Evolutionary conservation across 2,797 vertebrate genomes (phyloP), one percentile per base, ranked within the genome.

Genomic region (Thaleichthys pacificus): DNA sequence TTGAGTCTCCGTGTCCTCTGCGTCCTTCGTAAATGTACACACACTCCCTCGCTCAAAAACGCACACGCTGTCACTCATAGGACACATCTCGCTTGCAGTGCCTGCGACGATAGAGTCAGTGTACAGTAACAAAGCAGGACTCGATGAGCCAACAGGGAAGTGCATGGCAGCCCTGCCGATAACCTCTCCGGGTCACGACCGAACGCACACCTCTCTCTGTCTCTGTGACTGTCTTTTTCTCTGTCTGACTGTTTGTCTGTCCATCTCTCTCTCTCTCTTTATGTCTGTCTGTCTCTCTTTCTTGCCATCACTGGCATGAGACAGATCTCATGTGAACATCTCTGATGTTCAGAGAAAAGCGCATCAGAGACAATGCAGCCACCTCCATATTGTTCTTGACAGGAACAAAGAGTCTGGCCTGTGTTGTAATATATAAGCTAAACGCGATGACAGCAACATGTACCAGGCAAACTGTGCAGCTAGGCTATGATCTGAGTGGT

Each of bases 51-150:
- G 17, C 57, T 58, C 57, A 58, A 4, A 11, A 8, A 6, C 19
- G n/a, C 51, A 56, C 17, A 42, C 38, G 5, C 42, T 12, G 42
- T 47, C 51, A 56, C 51, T 17, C 19, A n/a, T 15, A 56, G 42
- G 42, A 8, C 51, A 56, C 5, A n/a, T n/a, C 3, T n/a, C 5
- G 15, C 51, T 56, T n/a, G 19, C 51, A n/a, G 42, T n/a, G 2
- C 19, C n/a, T 8, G 19, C 51, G n/a, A n/a, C 66, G 24, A n/a
- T 51, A 51, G 66, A 30, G 24, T 38, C 71, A 61, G 35, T 73
- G 71, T 73, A 68, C 85, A 87, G 79, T 81, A 77, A 83, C 81
- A 79, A 22, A 11, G 49, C 19, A 24, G 56, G 32, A 49, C 14
- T 26, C 62, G 2, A 22, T 73, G 47, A 35, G 32, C 72, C 66